phyloP scores from a whole-genome alignment of 2,888 invertebrate genomes.

The Tenthredo mesomela region DNA sequence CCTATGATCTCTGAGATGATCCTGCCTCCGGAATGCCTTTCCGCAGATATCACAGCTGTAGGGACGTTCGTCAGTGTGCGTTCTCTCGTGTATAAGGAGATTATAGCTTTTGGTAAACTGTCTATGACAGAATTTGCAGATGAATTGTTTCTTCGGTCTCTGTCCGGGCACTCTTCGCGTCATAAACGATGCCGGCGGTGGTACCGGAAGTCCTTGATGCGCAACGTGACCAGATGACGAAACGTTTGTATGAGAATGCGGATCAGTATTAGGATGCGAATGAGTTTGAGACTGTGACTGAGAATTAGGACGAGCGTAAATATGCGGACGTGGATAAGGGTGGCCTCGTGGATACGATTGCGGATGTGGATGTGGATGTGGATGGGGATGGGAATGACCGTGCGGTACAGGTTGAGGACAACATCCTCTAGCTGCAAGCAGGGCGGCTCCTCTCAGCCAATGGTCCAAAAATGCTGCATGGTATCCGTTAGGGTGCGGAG shows the following conservation, averaged over 20 bases:
- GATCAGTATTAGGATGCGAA: conserved; percentile 63
- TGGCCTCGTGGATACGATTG: conserved; percentile 58
- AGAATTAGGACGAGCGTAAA: conserved; percentile 64
- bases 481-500: conserved; percentile 66
- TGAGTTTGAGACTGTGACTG: conserved; percentile 62
- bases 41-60: conserved; percentile 99
- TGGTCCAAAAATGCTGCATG: conserved; percentile 71
- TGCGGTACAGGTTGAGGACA: conserved; percentile 77
- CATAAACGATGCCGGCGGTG: conserved; percentile 79
- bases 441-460: conserved; percentile 72
- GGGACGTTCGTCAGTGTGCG: conserved; percentile 98
- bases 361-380: conserved; percentile 55
- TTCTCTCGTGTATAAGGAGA: conserved; percentile 97
- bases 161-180: conserved; percentile 88
- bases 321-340: conserved; percentile 65
- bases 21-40: conserved; percentile 98
- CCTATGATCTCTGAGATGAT: conserved; percentile 96
- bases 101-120: conserved; percentile 99
- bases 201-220: conserved; percentile 67
- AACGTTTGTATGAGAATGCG: conserved; percentile 58
- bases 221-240: conserved; percentile 69
- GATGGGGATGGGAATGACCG: conserved; percentile 61
- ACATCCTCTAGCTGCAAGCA: conserved; percentile 71
- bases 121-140: conserved; percentile 98
- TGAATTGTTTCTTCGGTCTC: conserved; percentile 98